phyloP scores from a whole-genome alignment of 2,888 invertebrate genomes.

The Argyra leucocephala region DNA sequence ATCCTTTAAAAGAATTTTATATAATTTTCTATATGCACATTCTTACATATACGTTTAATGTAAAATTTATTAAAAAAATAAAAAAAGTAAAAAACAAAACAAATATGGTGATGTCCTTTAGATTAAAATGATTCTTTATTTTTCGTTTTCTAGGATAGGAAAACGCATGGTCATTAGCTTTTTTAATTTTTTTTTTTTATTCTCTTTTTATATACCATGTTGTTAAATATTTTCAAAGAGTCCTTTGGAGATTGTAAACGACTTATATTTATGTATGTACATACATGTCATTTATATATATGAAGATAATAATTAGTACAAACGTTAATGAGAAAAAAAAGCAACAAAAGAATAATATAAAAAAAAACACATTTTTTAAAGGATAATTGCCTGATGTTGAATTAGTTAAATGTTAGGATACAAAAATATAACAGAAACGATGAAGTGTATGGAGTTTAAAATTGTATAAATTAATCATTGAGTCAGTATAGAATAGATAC shows the following conservation, averaged over 20 bases:
- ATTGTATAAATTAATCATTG: neutral
- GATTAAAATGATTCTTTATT: neutral
- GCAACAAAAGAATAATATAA: neutral
- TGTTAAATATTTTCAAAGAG: neutral
- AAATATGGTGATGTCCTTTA: neutral
- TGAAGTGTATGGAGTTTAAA: neutral
- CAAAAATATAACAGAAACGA: neutral
- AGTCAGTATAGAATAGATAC: neutral
- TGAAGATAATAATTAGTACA: neutral
- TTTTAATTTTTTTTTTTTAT: neutral
- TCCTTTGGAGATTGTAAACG: too few relatives aligned
- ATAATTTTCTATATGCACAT: neutral
- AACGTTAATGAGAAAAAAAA: neutral
- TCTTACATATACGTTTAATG: neutral
- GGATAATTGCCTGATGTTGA: neutral
- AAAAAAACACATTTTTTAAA: neutral
- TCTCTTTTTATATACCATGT: neutral
- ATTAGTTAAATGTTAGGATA: neutral
- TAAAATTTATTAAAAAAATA: neutral
- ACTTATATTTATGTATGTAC: neutral
- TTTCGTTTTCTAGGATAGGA: neutral
- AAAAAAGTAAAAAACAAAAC: neutral
- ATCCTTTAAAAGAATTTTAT: too few relatives aligned
- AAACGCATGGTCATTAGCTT: slow-evolving; percentile 1
- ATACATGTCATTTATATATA: neutral